A percentile compares a stretch with the other conserved stretches of the same genome.
These are phyloP conservation scores for Bombus consobrinus DNA, from an alignment of 1,140 invertebrate genomes.

Conservation along the genomic window DNA sequence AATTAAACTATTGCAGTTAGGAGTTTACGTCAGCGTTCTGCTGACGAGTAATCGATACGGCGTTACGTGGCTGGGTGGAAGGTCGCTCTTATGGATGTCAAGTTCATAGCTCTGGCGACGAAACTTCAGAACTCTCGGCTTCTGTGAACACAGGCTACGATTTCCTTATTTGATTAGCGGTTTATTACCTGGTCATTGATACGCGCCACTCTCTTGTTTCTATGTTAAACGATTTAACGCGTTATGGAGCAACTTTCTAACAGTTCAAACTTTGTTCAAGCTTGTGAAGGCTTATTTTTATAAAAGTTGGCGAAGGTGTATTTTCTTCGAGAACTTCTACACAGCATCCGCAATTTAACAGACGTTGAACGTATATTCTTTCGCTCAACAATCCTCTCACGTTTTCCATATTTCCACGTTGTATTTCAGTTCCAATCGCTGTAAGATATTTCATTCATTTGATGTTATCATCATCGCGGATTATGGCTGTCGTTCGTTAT, in stretches of 20 bases:
- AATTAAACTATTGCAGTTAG: background rate
- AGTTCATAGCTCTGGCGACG: background rate
- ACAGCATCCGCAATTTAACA: no score
- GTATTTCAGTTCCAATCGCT: no score
- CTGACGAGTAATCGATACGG: background rate
- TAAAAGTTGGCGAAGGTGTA: no score
- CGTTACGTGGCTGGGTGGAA: background rate
- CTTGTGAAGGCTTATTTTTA: no score
- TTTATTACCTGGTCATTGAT: background rate
- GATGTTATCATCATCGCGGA: background rate
- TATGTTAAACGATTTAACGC: no score
- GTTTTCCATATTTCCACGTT: no score
- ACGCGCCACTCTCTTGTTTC: no score
- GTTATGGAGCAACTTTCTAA: no score
- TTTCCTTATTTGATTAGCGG: background rate
- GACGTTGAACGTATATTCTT: no score
- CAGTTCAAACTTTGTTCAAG: no score
- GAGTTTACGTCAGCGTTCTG: background rate
- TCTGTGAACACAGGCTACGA: background rate
- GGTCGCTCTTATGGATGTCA: background rate
- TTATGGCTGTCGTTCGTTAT: background rate
- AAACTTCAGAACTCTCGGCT: background rate
- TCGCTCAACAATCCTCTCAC: no score
- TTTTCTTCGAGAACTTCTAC: no score
- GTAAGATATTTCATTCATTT: background rate